Evolutionary conservation across 64 coral and sea anemone species (phyloP).

Genomic region (Acropora tenuis): DNA sequence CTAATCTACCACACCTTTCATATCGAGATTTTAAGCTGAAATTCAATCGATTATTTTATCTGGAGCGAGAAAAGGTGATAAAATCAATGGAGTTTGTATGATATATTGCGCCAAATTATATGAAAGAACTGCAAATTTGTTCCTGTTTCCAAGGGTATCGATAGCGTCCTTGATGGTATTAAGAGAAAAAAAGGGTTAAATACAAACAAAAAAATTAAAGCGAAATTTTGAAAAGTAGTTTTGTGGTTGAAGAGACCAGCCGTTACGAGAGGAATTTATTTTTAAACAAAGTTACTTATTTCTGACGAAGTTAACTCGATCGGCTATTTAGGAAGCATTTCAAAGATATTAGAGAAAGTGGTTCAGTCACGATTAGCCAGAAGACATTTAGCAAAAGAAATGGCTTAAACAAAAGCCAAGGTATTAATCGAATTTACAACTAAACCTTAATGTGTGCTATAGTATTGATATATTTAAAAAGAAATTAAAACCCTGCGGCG

Average conservation of each 20-base stretch:
- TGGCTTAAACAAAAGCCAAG: constrained; percentile 13
- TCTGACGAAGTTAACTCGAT: too few relatives aligned
- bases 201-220: not conserved
- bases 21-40: not conserved
- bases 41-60: not conserved
- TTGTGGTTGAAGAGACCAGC: too few relatives aligned
- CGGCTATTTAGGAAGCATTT: too few relatives aligned
- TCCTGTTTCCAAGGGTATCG: not conserved
- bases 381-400: constrained; percentile 17
- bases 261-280: too few relatives aligned
- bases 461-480: not conserved
- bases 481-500: not conserved
- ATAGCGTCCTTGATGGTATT: not conserved
- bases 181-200: not conserved
- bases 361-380: not conserved
- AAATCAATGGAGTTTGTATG: not conserved
- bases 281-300: too few relatives aligned
- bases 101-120: not conserved
- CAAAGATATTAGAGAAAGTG: not conserved
- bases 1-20: not conserved
- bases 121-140: not conserved
- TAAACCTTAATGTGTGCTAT: not conserved
- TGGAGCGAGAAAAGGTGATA: not conserved
- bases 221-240: too few relatives aligned
- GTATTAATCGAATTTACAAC: constrained; percentile 16